Percentiles rank a stretch among this genome's conserved stretches.
Evolutionary conservation across 2,113 vertebrate genomes (phyloP).

Genomic region (Chionomys nivalis): DNA sequence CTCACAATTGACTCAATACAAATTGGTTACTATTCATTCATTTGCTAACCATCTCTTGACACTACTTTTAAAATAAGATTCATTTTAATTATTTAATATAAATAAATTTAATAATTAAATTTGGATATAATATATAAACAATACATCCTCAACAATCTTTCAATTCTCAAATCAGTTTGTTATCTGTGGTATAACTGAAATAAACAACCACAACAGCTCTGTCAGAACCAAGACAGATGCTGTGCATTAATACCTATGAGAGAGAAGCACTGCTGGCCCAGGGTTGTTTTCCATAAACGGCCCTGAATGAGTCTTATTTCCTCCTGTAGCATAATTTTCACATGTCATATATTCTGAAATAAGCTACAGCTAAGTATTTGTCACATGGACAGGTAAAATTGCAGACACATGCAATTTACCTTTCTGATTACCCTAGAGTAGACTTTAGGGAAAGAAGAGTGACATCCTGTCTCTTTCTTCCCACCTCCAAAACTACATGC

Average conservation of each 20-base stretch:
- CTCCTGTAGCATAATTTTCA: not conserved
- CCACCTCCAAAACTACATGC: not conserved
- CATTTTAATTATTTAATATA: not conserved
- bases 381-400: not conserved
- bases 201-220: not conserved
- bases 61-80: not conserved
- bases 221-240: not conserved
- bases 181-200: not conserved
- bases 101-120: not conserved
- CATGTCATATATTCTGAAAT: not conserved
- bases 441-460: not conserved
- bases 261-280: not conserved
- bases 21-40: conserved; percentile 19
- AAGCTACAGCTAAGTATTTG: not conserved
- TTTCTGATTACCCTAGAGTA: not conserved
- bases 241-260: not conserved
- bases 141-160: not conserved
- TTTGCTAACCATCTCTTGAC: not conserved
- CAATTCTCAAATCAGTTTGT: conserved; percentile 26
- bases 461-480: not conserved
- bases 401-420: not conserved
- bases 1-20: conserved; percentile 9
- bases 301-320: conserved; percentile 23
- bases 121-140: not conserved
- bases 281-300: not conserved